Evolutionary conservation across 1,140 invertebrate genomes (phyloP), one percentile per base, ranked within the genome.

Genomic region (Hyles euphorbiae): DNA sequence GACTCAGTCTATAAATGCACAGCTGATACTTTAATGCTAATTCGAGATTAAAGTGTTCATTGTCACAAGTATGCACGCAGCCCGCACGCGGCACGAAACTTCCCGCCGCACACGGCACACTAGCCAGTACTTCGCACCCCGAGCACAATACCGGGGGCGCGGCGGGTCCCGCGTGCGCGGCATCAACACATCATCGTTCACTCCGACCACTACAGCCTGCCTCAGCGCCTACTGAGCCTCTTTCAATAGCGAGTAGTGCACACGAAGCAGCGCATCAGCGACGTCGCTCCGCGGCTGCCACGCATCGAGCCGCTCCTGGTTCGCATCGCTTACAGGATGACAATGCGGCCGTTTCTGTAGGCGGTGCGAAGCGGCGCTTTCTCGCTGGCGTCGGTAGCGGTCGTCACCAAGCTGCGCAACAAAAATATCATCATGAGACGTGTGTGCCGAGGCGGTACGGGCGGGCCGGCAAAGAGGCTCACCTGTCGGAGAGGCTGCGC

Each of bases 311-410:
- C 36, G 36, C 36, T 5, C 36, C 36, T 40, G 4, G 36, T 40
- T 8, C 8, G 36, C 36, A 40, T 40, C 36, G 33, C 7, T 48
- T 36, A 67, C 65, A 78, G 53, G 46, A 76, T 46, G 50, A 76
- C 70, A 34, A 82, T 70, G 7, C 71, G 64, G 7, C 81, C 81
- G 58, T 75, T 67, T 53, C 59, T 68, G 62, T 76, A 83, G 32
- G 69, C 71, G 1, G 81, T 71, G 40, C 74, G 62, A 40, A 78
- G 61, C 43, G 73, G 70, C 45, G 68, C 55, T 44, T 62, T 66
- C 47, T 71, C 73, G 49, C 56, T 56, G 44, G 65, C 22, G 43
- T 53, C 43, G 40, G 40, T 52, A 2, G 22, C 33, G 3, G 53
- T 54, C 3, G 36, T 54, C 53, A 36, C 53, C n/a, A 34, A 53